phyloP scores from a whole-genome alignment of 2,113 vertebrate species.

The Callocephalon fimbriatum region DNA sequence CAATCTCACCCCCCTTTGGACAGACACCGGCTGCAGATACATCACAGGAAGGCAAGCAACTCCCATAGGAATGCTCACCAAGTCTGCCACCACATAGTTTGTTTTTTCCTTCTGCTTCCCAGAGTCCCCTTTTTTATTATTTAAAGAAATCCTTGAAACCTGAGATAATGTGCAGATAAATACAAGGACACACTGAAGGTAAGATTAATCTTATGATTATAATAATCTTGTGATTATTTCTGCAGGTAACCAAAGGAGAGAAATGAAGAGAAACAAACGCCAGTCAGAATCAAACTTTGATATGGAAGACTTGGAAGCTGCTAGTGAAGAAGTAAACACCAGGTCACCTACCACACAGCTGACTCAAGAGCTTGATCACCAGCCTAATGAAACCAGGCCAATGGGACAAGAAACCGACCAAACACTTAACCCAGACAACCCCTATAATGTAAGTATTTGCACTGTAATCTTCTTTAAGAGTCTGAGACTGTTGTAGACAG shows the following conservation, averaged over 20 bases:
- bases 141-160: neutral
- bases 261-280: conserved; percentile 76
- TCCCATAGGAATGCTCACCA: neutral
- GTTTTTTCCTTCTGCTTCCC: neutral
- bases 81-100: neutral
- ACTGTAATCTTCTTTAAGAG: neutral
- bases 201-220: neutral
- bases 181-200: neutral
- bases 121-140: neutral
- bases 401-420: conserved; percentile 70
- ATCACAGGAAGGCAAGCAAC: neutral
- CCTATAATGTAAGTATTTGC: conserved; percentile 87
- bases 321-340: conserved; percentile 67
- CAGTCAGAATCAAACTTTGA: conserved; percentile 65
- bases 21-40: neutral
- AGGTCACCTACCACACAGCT: neutral
- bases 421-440: conserved; percentile 89
- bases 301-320: conserved; percentile 30
- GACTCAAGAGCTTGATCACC: conserved; percentile 49
- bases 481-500: accelerated
- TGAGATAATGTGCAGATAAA: neutral
- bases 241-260: conserved; percentile 85
- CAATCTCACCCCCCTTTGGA: neutral
- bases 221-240: neutral
- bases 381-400: conserved; percentile 64